A percentile compares a stretch with the other conserved stretches of the same genome.
Conservation (phyloP, 1,140 invertebrate genomes). For the Agraylea sexmaculata region DNA sequence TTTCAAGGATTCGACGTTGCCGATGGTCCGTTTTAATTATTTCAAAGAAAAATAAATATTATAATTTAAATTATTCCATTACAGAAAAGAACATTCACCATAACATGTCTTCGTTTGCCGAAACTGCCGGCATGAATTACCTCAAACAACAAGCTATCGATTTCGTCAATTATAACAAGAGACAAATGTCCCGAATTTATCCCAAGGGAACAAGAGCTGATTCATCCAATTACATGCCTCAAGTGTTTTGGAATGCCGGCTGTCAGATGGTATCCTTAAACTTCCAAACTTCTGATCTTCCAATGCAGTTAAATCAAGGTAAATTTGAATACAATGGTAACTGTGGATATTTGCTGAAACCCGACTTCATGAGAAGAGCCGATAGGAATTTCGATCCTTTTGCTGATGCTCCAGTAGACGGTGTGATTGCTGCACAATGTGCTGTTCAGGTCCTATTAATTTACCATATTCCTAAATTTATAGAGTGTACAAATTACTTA, state of each 20-base stretch:
- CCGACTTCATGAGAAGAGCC: constrained; percentile 95
- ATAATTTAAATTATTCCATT: constrained; percentile 17
- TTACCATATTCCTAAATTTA: too few species aligned
- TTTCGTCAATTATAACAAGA: constrained; percentile 99
- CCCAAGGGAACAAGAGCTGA: constrained; percentile 97
- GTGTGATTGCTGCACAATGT: constrained; percentile 97
- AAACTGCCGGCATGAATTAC: constrained; percentile 89
- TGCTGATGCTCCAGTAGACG: constrained; percentile 97
- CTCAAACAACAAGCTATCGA: constrained; percentile 93
- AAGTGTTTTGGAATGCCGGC: constrained; percentile 89
- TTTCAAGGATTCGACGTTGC: constrained; percentile 97
- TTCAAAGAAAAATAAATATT: constrained; percentile 1
- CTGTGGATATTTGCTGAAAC: constrained; percentile 93
- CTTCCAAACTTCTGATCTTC: constrained; percentile 98
- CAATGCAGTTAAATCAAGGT: constrained; percentile 99
- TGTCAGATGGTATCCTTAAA: constrained; percentile 99
- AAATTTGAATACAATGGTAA: constrained; percentile 99
- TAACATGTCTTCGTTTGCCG: constrained; percentile 99
- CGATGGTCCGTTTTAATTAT: constrained; percentile 59
- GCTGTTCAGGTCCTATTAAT: constrained; percentile 86
- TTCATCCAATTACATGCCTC: constrained; percentile 99
- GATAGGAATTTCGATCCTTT: constrained; percentile 98
- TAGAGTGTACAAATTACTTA: too few species aligned
- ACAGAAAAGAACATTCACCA: constrained; percentile 89
- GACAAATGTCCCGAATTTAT: constrained; percentile 98